Evolutionary conservation across 2,113 vertebrate species (phyloP), one percentile per base, ranked within the genome.

Genomic region (Triplophysa rosa): DNA sequence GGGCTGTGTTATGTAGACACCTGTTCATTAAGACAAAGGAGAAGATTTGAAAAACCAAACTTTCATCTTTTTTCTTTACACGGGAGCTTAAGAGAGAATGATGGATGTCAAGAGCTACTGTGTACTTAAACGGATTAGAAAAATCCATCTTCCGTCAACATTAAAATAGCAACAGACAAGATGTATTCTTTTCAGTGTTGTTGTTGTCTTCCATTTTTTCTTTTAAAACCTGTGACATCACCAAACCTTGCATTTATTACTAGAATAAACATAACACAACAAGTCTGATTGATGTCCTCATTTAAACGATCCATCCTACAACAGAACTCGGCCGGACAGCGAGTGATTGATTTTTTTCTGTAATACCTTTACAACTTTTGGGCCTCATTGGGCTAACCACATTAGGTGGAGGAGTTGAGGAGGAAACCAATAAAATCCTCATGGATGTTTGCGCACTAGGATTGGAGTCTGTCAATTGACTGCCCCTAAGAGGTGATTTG

Each of bases 1-100:
- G 87, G 89, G 84, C 88, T 90, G 89, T 92, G 92, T 90, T 92
- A 87, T 91, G 89, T 90, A 91, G 90, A 92, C 90, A 92, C 91
- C 91, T 92, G 89, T 92, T 92, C 89, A 90, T 91, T 92, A 92
- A 87, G 83, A 66, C 42, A 79, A 69, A 79, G 81, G 26, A 47
- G 49, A 79, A 68, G 70, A 74, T 88, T 42, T 86, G 88, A 84
- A 89, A 87, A 90, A 80, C 61, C 12, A 24, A 76, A 64, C 42
- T n/a, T 64, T 64, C 42, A 9, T n/a, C 2, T 90, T 91, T 68
- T 84, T 82, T 59, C 40, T 84, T 59, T 79, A 49, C 63, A 24
- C 47, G 33, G 40, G 9, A 77, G 83, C 80, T 77, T 77, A 59
- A 81, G 76, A 87, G 83, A 72, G 47, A 68, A 62, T 37, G 79